Evolutionary conservation across 2,888 invertebrate species (phyloP), one percentile per base, ranked within the genome.

Genomic region (Meliscaeva auricollis): DNA sequence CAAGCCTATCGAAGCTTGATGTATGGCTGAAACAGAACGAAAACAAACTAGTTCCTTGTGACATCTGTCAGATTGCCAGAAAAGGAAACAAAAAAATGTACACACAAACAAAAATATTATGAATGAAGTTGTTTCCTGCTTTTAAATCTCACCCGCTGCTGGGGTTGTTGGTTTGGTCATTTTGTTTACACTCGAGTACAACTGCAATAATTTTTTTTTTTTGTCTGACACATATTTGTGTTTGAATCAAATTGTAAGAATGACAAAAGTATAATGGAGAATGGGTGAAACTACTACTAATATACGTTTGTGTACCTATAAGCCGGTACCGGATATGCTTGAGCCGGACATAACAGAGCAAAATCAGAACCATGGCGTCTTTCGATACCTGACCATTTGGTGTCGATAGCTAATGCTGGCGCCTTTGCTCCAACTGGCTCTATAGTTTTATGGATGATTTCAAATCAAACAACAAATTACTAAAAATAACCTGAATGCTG

Each of bases 351-450:
- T 88, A 95, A 92, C 87, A 96, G 22, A 7, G 87, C 87, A 50
- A 88, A 88, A 91, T 92, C 89, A 90, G 91, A 88, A 90, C 82
- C 81, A 41, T 32, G 69, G 52, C 87, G 87, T 60, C 90, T 88
- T 85, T 90, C 89, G 91, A 95, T 95, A 91, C 95, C 95, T 88
- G 94, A 94, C 91, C 94, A 94, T 91, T 95, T 94, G 87, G 94
- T 94, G 89, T 95, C 95, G 88, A 94, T 94, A 77, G 95, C 95
- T 91, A 96, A 94, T 88, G 95, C 94, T 79, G 96, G 96, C 88
- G 95, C 94, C 92, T 95, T 96, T 88, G 94, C 94, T 91, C 95
- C 95, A 89, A 96, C 94, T 50, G 94, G 94, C 93, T 95, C 94
- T 94, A 93, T 30, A 83, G 52, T 72, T 73, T 60, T 54, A 30